Conservation (phyloP, 35 echinoderm and acorn worm species). For the Anneissia japonica region DNA sequence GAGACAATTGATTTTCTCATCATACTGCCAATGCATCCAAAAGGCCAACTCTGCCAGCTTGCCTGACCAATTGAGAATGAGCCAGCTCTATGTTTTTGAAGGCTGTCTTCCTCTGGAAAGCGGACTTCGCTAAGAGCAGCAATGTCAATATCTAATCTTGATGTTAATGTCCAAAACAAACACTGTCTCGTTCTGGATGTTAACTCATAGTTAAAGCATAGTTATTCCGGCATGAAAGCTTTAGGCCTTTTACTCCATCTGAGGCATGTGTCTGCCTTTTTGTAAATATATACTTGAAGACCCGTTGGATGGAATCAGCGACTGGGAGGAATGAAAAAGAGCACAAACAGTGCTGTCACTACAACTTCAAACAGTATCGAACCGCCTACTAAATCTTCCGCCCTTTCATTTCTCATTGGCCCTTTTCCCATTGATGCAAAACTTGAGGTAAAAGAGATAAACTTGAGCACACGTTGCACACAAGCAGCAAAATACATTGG, state of each 20-base stretch:
- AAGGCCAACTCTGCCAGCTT: slow-evolving; percentile 3
- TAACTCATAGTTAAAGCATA: slow-evolving; percentile 18
- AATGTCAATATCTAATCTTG: slow-evolving; percentile 29
- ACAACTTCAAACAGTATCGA: slow-evolving; percentile 37
- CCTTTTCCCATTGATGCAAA: slow-evolving; percentile 49
- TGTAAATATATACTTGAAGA: slow-evolving; percentile 32
- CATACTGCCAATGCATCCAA: slow-evolving; percentile 28
- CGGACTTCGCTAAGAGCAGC: slow-evolving; percentile 52
- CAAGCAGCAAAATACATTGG: too few relatives aligned
- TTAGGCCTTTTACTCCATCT: not conserved
- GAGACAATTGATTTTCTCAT: slow-evolving; percentile 19
- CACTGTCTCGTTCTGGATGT: too few relatives aligned
- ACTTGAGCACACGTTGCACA: too few relatives aligned
- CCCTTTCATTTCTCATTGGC: slow-evolving; percentile 41
- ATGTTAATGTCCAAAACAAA: slow-evolving; percentile 39
- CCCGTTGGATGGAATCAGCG: slow-evolving; percentile 57
- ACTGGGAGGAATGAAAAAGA: slow-evolving; percentile 30
- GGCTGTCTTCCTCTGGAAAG: slow-evolving; percentile 38
- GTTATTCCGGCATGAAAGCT: slow-evolving; percentile 50
- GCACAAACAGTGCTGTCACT: slow-evolving; percentile 51
- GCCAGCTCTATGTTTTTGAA: slow-evolving; percentile 45
- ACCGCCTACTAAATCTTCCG: slow-evolving; percentile 37
- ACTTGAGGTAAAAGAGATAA: slow-evolving; percentile 10
- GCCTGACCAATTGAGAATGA: slow-evolving; percentile 54
- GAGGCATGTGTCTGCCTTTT: slow-evolving; percentile 12